Conservation (phyloP, 2,797 vertebrate species). For the Kryptopterus vitreolus region DNA sequence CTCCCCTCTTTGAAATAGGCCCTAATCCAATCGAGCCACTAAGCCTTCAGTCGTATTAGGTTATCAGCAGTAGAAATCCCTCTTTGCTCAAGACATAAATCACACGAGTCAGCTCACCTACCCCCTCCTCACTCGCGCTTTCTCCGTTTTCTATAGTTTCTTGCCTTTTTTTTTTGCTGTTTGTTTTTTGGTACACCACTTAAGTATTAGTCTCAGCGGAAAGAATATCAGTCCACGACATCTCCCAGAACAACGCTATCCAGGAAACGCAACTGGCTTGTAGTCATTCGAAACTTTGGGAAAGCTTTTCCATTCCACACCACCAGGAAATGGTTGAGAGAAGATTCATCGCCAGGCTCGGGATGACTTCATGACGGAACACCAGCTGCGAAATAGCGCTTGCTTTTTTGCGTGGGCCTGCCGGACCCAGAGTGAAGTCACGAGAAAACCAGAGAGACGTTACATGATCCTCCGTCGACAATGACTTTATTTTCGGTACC, state of each 20-base stretch:
- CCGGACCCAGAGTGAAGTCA: slow-evolving; percentile 1
- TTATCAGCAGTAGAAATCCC: slow-evolving; percentile 77
- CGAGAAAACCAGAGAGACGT: slow-evolving; percentile 3
- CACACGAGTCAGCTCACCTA: slow-evolving; percentile 65
- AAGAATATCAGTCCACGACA: slow-evolving; percentile 33
- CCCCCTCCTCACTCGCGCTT: slow-evolving; percentile 15
- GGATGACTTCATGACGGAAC: slow-evolving; percentile 7
- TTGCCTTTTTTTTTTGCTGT: slow-evolving; percentile 24
- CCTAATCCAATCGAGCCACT: slow-evolving; percentile 73
- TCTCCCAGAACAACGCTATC: slow-evolving; percentile 25
- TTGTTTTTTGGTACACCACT: slow-evolving; percentile 36
- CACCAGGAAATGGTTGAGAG: slow-evolving; percentile 16
- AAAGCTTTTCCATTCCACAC: slow-evolving; percentile 9
- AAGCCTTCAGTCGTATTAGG: slow-evolving; percentile 74
- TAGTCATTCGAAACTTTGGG: slow-evolving; percentile 34
- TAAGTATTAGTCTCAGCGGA: slow-evolving; percentile 32
- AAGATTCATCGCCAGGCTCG: slow-evolving; percentile 20
- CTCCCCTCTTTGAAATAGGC: slow-evolving; percentile 60
- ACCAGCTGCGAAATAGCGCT: slow-evolving; percentile 23
- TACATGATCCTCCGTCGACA: background rate
- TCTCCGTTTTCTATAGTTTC: slow-evolving; percentile 29
- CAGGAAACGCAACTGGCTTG: background rate
- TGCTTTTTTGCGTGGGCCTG: slow-evolving; percentile 4
- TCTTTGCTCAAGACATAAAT: slow-evolving; percentile 74
- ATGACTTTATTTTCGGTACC: background rate